Evolutionary conservation across 2,113 vertebrate species (phyloP).

Genomic region (Clupea harengus): DNA sequence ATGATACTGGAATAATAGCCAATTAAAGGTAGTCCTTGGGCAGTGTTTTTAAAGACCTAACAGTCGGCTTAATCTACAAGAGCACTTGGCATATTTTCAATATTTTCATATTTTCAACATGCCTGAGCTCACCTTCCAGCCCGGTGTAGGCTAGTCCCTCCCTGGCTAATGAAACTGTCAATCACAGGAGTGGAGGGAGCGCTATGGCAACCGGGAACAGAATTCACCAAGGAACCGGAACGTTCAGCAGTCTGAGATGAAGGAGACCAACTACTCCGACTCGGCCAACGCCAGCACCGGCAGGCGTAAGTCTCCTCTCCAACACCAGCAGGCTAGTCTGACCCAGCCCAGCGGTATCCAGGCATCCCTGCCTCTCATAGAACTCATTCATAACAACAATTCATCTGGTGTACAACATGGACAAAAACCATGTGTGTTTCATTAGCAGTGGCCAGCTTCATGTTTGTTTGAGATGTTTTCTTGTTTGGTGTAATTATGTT

Average conservation of each 20-base stretch:
- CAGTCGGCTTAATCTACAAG: neutral
- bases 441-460: neutral
- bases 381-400: too few species aligned
- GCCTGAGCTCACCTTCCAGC: neutral
- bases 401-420: too few species aligned
- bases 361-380: too few species aligned
- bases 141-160: neutral
- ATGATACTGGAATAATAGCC: neutral
- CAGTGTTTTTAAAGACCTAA: neutral
- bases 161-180: neutral
- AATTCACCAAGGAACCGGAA: slow-evolving; percentile 78
- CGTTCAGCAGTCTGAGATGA: slow-evolving; percentile 82
- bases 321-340: neutral
- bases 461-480: neutral
- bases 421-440: slow-evolving; percentile 20
- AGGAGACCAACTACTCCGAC: slow-evolving; percentile 87
- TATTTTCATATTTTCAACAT: too few species aligned
- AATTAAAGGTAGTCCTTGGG: neutral
- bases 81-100: neutral
- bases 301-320: slow-evolving; percentile 69
- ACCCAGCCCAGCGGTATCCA: too few species aligned
- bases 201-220: slow-evolving; percentile 86
- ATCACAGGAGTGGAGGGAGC: slow-evolving; percentile 92
- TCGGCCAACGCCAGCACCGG: slow-evolving; percentile 39
- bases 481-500: neutral